phyloP scores from a whole-genome alignment of 2,113 vertebrate species.

The Neogobius melanostomus region DNA sequence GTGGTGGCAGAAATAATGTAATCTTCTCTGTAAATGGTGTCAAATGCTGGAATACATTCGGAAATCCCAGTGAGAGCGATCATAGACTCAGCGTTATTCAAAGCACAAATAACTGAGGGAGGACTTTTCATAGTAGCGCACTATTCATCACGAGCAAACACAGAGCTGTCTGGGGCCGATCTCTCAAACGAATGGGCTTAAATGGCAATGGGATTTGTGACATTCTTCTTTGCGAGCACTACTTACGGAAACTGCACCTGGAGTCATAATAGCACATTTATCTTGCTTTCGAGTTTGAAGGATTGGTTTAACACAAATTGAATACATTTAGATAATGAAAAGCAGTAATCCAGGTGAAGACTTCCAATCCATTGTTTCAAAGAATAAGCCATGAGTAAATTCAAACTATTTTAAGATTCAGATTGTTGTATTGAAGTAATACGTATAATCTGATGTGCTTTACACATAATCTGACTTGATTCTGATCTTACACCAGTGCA shows the following conservation, averaged over 20 bases:
- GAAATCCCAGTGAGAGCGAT: slow-evolving; percentile 5
- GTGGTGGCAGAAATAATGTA: neutral
- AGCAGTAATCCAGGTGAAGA: neutral
- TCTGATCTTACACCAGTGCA: too few species aligned
- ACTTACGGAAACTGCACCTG: slow-evolving; percentile 2
- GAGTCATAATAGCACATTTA: slow-evolving; percentile 6
- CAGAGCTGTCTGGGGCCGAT: neutral
- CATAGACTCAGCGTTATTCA: slow-evolving; percentile 11
- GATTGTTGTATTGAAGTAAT: too few species aligned
- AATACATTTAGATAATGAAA: neutral
- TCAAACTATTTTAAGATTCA: slow-evolving; percentile 3
- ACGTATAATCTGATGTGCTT: too few species aligned
- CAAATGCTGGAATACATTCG: neutral
- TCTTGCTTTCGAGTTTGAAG: neutral
- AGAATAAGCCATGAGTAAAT: neutral
- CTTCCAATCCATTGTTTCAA: neutral
- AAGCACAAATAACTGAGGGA: neutral
- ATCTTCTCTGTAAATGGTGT: neutral
- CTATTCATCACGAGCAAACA: neutral
- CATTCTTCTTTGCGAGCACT: neutral
- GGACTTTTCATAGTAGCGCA: slow-evolving; percentile 1
- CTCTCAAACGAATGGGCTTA: slow-evolving; percentile 1
- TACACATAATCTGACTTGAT: too few species aligned
- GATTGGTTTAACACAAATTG: neutral
- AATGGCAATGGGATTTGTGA: neutral